Conservation (phyloP, 2,113 vertebrate species). For the Fregetta grallaria region DNA sequence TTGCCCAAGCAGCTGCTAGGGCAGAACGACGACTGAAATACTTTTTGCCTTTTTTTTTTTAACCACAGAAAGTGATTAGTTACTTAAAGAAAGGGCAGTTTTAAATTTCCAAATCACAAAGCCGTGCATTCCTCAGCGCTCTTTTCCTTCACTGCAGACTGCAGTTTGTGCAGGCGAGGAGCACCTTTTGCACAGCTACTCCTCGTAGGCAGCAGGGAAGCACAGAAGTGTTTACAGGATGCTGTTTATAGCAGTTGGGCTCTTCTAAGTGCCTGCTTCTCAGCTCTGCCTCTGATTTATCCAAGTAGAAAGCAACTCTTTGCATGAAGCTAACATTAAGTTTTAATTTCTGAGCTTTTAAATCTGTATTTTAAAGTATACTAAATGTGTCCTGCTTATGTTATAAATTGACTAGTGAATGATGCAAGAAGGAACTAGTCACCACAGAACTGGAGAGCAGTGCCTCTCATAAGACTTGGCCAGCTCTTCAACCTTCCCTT, state of each 20-base stretch:
- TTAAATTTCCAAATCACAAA: background rate
- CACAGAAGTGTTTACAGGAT: rapidly evolving
- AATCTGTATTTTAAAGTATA: background rate
- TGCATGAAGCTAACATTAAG: background rate
- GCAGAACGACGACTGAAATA: background rate
- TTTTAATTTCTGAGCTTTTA: background rate
- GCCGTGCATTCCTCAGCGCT: background rate
- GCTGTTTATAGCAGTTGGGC: background rate
- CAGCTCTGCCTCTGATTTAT: background rate
- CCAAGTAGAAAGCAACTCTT: background rate
- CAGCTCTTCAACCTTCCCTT: background rate
- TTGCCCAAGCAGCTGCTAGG: background rate
- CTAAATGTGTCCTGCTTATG: background rate
- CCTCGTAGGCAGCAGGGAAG: rapidly evolving
- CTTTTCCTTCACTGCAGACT: background rate
- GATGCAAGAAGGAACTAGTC: no score
- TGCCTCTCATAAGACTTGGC: rapidly evolving
- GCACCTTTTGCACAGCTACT: background rate
- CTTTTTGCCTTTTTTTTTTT: background rate
- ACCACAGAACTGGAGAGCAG: background rate
- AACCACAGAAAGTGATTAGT: background rate
- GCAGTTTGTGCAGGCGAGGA: background rate
- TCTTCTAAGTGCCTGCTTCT: background rate
- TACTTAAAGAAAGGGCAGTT: background rate
- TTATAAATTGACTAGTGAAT: background rate